These are phyloP conservation scores for Trogon surrucura DNA, from an alignment of 2,113 vertebrate species.

Conservation along the genomic window DNA sequence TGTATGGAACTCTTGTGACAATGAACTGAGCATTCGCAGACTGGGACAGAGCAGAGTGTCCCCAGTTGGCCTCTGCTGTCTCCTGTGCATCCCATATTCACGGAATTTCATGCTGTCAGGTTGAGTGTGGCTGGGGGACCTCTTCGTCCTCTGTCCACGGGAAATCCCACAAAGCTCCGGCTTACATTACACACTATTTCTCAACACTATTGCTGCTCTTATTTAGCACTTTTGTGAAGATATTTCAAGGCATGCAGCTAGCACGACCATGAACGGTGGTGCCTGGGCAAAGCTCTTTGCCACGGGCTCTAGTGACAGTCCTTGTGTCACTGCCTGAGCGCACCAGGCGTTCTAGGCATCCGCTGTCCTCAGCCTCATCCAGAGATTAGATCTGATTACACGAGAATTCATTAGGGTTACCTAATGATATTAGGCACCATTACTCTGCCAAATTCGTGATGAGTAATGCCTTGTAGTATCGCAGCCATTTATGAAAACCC, in stretches of 20 bases:
- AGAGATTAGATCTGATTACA: constrained; percentile 47
- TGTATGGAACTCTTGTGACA: fast-evolving
- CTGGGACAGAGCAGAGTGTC: neutral
- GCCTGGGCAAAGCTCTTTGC: neutral
- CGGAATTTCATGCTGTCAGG: neutral
- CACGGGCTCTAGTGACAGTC: neutral
- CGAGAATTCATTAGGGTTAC: constrained; percentile 53
- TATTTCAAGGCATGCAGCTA: neutral
- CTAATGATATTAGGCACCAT: constrained; percentile 41
- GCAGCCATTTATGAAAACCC: neutral
- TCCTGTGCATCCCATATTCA: neutral
- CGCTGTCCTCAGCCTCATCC: neutral
- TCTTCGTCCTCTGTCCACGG: no score
- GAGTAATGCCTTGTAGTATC: constrained; percentile 22
- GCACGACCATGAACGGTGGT: neutral
- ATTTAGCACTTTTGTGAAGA: neutral
- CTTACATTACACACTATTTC: no score
- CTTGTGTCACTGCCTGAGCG: neutral
- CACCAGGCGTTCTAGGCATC: neutral
- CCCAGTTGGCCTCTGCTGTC: neutral
- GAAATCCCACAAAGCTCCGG: neutral
- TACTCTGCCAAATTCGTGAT: constrained; percentile 27
- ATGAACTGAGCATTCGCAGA: neutral
- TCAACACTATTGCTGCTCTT: neutral
- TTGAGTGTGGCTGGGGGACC: neutral